phyloP scores from a whole-genome alignment of 2,113 vertebrate species.

The Eolophus roseicapilla region DNA sequence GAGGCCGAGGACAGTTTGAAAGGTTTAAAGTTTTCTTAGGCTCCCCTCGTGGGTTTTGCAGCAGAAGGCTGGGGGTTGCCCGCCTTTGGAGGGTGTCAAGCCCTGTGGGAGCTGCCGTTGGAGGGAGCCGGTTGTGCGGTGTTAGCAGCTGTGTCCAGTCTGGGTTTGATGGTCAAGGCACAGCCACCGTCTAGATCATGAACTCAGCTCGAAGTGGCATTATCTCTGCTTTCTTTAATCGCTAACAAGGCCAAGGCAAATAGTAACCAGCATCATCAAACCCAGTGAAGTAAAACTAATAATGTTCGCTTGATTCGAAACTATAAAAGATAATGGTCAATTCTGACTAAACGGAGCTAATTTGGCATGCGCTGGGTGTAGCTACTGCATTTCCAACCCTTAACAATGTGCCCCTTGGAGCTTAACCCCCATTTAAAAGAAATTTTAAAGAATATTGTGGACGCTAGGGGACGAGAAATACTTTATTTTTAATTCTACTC shows the following conservation, averaged over 20 bases:
- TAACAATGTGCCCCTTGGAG: constrained; percentile 69
- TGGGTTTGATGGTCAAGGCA: constrained; percentile 61
- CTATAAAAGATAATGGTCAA: constrained; percentile 79
- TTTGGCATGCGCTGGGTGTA: constrained; percentile 55
- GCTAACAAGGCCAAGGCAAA: constrained; percentile 74
- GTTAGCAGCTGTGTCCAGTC: neutral
- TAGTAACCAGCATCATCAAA: constrained; percentile 57
- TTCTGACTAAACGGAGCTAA: constrained; percentile 65
- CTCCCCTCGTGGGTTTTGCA: neutral
- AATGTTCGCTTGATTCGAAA: constrained; percentile 73
- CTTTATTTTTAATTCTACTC: constrained; percentile 35
- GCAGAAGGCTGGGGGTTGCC: neutral
- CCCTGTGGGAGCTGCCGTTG: neutral
- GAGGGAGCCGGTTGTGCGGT: neutral
- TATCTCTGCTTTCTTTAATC: constrained; percentile 64
- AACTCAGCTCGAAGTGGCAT: constrained; percentile 18
- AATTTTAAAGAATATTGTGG: constrained; percentile 60
- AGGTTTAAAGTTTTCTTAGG: neutral
- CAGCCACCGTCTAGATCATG: constrained; percentile 14
- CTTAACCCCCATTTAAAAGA: constrained; percentile 61
- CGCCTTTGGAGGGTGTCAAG: neutral
- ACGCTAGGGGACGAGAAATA: constrained; percentile 40
- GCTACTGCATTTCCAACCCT: constrained; percentile 67
- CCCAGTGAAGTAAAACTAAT: constrained; percentile 65
- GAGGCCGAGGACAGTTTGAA: neutral